Base-by-base conservation (phyloP, 2,888 invertebrate genomes). In the Cordilura impudica region DNA sequence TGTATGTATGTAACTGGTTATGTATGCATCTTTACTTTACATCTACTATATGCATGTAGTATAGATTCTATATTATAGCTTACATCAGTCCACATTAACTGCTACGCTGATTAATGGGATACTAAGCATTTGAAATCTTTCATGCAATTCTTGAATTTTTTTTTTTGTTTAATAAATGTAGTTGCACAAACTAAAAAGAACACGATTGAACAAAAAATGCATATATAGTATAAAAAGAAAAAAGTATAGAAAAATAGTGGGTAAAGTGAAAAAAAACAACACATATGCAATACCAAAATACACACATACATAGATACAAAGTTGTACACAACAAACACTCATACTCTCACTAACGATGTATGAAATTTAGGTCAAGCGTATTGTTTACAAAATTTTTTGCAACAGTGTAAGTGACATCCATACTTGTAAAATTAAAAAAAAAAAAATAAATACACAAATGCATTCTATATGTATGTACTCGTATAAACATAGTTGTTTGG, bases 281-380 rank as follows among this genome's bases (percentile, higher is more conserved):
- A 35, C 35, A 35, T 12, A 35, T 35, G 12, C 35, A 45, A 47
- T n/a, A n/a, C n/a, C 10, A 53, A 79, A 60, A 69, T 71, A 54
- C 8, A 23, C 31, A 45, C 10, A 60, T 23, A 65, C 69, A 61
- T 39, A 43, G 21, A 54, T 26, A 56, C 14, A 18, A 47, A 58
- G 53, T 70, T 63, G 45, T 53, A 71, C 29, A 60, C 47, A 14
- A 66, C 51, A 26, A 51, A 58, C 29, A 61, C 29, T 39, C 45
- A 23, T n/a, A 51, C 3, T 26, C 26, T 26, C 26, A 47, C 66
- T 71, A 74, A 75, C 66, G 71, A 60, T 79, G 71, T 75, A 56
- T 72, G 67, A 79, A 84, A 84, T 84, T 88, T 89, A 87, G 88
- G 88, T 89, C 88, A 88, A 89, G 88, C 88, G 86, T 89, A 88